A percentile compares a stretch with the other conserved stretches of the same genome.
Conservation (phyloP, 2,797 vertebrate species). For the Peromyscus aztecus region DNA sequence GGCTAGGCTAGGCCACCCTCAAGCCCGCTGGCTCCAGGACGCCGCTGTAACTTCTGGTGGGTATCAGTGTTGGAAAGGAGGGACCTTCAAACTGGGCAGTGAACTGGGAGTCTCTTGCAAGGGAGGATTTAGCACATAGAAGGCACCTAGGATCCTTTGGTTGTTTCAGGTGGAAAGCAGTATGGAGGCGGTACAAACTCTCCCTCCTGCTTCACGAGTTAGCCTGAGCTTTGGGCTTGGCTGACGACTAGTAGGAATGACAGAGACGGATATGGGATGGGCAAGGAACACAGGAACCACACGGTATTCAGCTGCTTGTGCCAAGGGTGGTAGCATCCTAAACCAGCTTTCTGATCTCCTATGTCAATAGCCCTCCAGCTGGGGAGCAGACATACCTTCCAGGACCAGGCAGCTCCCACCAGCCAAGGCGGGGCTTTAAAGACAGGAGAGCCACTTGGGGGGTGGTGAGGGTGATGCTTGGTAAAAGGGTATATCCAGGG, state of each 20-base stretch:
- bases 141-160: background rate
- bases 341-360: background rate
- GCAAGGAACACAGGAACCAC: background rate
- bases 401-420: background rate
- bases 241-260: background rate
- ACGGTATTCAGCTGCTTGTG: background rate
- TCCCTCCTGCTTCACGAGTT: background rate
- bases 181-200: background rate
- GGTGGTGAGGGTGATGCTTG: background rate
- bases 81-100: background rate
- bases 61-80: background rate
- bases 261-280: background rate
- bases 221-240: background rate
- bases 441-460: background rate
- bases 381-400: background rate
- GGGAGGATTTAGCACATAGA: rapidly evolving
- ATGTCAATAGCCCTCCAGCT: background rate
- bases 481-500: background rate
- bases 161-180: background rate
- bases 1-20: background rate
- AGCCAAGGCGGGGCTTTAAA: background rate
- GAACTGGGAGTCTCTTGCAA: background rate
- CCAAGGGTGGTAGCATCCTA: background rate
- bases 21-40: background rate
- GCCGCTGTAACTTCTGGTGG: background rate